These are phyloP conservation scores for Pegoplata infirma DNA, from an alignment of 2,888 invertebrate species.

Conservation along the genomic window DNA sequence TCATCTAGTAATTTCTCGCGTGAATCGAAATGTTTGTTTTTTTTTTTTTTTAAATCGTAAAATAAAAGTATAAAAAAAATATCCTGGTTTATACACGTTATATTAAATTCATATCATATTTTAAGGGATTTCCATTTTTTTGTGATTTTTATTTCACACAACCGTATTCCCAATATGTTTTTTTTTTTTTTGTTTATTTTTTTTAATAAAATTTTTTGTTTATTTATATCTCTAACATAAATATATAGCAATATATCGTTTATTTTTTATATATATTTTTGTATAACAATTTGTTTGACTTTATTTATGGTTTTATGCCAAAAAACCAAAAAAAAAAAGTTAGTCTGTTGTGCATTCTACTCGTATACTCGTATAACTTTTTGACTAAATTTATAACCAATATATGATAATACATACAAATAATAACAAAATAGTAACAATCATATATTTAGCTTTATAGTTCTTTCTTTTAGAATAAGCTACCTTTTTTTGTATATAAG, in stretches of 20 bases:
- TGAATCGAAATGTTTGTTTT: background rate
- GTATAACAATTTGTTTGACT: conserved; percentile 35
- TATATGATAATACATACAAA: conserved; percentile 34
- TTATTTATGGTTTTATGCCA: conserved; percentile 49
- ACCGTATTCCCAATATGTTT: background rate
- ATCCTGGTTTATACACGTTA: background rate
- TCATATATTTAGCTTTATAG: conserved; percentile 8
- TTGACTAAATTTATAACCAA: conserved; percentile 31
- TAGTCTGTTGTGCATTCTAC: conserved; percentile 18
- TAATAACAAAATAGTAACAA: conserved; percentile 1
- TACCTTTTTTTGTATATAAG: background rate
- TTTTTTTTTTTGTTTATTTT: too few relatives aligned
- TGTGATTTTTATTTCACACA: background rate
- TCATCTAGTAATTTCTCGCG: background rate
- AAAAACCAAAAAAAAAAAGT: too few relatives aligned
- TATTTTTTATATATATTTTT: too few relatives aligned
- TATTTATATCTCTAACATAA: background rate
- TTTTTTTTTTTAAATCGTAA: background rate
- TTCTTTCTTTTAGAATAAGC: conserved; percentile 30
- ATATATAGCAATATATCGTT: conserved; percentile 3
- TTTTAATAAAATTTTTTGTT: background rate
- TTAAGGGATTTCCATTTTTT: background rate
- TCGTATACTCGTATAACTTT: too few relatives aligned
- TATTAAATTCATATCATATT: background rate
- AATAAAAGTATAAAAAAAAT: background rate